Base-by-base conservation (phyloP, 2,113 vertebrate genomes). In the Suricata suricatta region DNA sequence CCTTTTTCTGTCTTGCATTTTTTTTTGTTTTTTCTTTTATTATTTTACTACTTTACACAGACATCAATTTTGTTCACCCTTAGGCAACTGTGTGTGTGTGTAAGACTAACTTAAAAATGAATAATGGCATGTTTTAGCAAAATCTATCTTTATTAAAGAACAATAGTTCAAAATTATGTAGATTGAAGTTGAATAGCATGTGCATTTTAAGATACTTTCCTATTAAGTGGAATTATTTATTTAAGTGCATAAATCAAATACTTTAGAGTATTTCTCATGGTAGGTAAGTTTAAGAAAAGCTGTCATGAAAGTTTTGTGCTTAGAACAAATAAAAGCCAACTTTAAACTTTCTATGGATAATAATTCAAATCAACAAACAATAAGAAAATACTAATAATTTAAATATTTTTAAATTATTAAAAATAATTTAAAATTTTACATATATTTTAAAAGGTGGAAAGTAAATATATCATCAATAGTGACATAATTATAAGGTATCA, bases 91-190 rank as follows among this genome's bases (percentile, higher is more conserved):
- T 71, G 6, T 94, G 7, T 66, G 44, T 47, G 21, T 81, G 29
- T 38, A 89, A 96, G 47, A 92, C 23, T 95, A 95, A 79, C 19
- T 83, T 84, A 88, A 94, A 93, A 92, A 38, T 64, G 35, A 93
- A 17, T 11, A 54, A 17, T 17, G 52, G 3, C 29, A 11, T 33
- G 7, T 63, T 85, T 94, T 97, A 81, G 5, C 4, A 91, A 94
- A 96, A 91, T 93, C 4, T 80, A 57, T 63, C 21, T 77, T 85
- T 85, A 86, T 92, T 95, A 27, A 2, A 91, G 47, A 82, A 41
- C 1, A 57, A n/a, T 44, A 71, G 27, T 64, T 95, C 10, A 72
- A 88, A 88, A 88, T 72, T 77, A 93, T 92, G 4, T 54, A 68
- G 41, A 82, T 50, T 79, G 27, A 84, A 66, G 15, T 54, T 91